Base-by-base conservation (phyloP, 2,113 vertebrate species). In the Verasper variegatus region DNA sequence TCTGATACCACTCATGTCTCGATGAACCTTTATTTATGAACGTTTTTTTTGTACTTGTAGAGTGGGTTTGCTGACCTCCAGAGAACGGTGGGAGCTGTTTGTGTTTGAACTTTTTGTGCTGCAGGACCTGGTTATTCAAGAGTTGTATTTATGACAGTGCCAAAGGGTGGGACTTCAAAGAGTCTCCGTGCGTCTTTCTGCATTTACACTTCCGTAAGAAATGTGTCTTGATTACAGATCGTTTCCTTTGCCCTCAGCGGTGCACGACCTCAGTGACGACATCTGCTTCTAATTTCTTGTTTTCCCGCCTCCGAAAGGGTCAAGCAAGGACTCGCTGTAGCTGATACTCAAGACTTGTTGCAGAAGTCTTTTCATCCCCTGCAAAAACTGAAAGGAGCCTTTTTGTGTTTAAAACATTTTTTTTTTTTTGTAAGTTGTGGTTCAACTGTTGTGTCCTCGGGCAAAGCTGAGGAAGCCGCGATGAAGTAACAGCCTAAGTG, bases 21-120 rank as follows among this genome's bases (percentile, higher is more conserved):
- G 86, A 84, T 85, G 59, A 89, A 92, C 86, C 91, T 85, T 26
- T 95, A 94, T 95, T 95, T 94, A 95, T 95, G 83, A 87, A 92
- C 81, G 31, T 90, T 88, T 56, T 90, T 88, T 56, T 89, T 87
- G 72, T 89, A 90, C 83, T 83, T 83, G 71, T 63, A 42, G 87
- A 91, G 90, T 91, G 90, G 87, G 87, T 92, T 23, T 89, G 79
- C 78, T 81, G 85, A 86, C 81, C 87, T 89, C 78, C 56, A 26
- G 71, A 82, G 67, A 77, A 40, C 65, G 52, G 83, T 64, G 77
- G 83, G 81, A 85, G 76, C 7, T 31, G 31, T 31, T 31, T 31
- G 31, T 68, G 78, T 85, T 69, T 78, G 18, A 84, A 90, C 76
- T 64, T 76, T 71, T 64, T 54, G 75, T 86, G 78, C 84, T 82